Evolutionary conservation across 2,888 invertebrate genomes (phyloP).

Genomic region (Meganola albula): DNA sequence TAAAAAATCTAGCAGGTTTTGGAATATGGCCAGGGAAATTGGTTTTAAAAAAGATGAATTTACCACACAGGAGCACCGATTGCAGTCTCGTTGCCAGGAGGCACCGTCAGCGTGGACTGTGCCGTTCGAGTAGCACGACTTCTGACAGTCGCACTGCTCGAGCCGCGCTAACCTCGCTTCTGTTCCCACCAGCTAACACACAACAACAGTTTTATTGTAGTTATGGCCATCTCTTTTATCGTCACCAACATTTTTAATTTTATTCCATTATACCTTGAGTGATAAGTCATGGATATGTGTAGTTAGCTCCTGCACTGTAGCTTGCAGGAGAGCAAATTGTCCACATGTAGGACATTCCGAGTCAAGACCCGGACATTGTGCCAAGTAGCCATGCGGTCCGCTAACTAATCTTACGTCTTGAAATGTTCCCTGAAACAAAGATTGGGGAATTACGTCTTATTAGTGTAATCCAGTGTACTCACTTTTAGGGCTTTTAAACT

Average conservation of each 20-base stretch:
- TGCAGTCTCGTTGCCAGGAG: constrained; percentile 90
- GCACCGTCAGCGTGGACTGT: constrained; percentile 89
- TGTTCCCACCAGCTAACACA: constrained; percentile 84
- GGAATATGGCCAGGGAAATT: background rate
- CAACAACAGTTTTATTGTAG: background rate
- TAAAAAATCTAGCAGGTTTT: background rate
- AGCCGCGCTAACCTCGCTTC: constrained; percentile 87
- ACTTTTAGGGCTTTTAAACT: no score
- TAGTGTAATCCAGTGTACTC: no score
- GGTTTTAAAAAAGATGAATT: constrained; percentile 19
- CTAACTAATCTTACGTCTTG: constrained; percentile 92
- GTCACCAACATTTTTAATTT: no score
- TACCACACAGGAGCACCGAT: constrained; percentile 92
- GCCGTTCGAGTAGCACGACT: constrained; percentile 89
- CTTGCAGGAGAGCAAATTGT: constrained; percentile 90
- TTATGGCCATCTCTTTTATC: background rate
- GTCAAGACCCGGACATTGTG: constrained; percentile 91
- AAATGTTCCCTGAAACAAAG: constrained; percentile 90
- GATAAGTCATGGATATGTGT: constrained; percentile 89
- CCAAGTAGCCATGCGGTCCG: constrained; percentile 90
- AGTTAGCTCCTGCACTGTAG: constrained; percentile 88
- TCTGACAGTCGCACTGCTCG: constrained; percentile 94
- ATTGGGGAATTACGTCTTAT: no score
- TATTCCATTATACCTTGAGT: constrained; percentile 80
- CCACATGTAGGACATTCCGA: constrained; percentile 94